Base-by-base conservation (phyloP, 2,888 invertebrate genomes). In the Laothoe populi region DNA sequence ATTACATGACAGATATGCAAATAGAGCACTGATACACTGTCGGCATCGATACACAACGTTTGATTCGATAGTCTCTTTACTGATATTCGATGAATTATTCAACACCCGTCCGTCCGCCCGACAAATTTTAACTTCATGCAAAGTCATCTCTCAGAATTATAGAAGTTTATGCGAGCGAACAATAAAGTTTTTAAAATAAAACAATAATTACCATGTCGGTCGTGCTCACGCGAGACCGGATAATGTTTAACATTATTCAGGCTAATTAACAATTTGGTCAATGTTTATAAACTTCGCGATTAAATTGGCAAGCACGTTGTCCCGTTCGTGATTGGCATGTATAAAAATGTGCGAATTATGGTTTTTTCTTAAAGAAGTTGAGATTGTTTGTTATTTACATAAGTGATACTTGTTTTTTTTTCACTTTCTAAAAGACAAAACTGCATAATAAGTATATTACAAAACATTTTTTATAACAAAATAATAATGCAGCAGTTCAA, bases 71-170 rank as follows among this genome's bases (percentile, higher is more conserved):
- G 74, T 72, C 70, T 71, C 70, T 74, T 75, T 78, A 75, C 74
- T 75, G 74, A n/a, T n/a, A n/a, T n/a, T n/a, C n/a, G n/a, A 85
- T 90, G 84, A 83, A 90, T 90, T 77, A 90, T 90, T 89, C 89
- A 90, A 78, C 75, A 68, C 66, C 62, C 66, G 72, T 75, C 67
- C 66, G 70, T 70, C 70, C 71, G 71, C 68, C 75, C 70, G 76
- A 83, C 79, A 79, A 81, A 78, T 82, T 87, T 80, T 81, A 79
- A 77, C 71, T 68, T 70, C 77, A 75, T 73, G 74, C 75, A 70
- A 73, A 79, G 77, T 78, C 76, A 74, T 73, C 67, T 61, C 60
- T 45, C 62, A 64, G 67, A 35, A 53, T 35, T 53, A 53, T 70
- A 71, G 64, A 60, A 65, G 64, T 68, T 72, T 76, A 77, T 73